Evolutionary conservation across 1,140 invertebrate species (phyloP).

Genomic region (Drosophila leontia): DNA sequence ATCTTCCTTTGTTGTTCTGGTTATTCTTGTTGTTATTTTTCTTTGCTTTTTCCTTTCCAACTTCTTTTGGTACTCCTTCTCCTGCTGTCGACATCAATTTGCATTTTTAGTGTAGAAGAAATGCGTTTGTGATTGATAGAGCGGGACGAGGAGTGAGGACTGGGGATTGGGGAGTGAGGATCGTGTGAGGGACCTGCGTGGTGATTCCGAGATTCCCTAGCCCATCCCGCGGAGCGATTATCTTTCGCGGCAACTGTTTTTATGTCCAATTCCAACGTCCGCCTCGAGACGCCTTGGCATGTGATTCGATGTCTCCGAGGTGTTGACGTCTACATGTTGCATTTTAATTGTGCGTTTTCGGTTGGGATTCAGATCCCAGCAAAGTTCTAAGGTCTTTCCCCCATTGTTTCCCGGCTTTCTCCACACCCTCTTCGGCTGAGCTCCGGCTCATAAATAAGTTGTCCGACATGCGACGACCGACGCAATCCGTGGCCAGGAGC

Average conservation of each 20-base stretch:
- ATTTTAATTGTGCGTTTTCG: conserved; percentile 77
- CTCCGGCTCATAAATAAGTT: conserved; percentile 74
- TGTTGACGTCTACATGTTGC: conserved; percentile 81
- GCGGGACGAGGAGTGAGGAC: conserved; percentile 8
- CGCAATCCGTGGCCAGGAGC: conserved; percentile 50
- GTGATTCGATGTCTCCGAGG: conserved; percentile 61
- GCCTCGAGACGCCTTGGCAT: conserved; percentile 80
- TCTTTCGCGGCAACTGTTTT: conserved; percentile 75
- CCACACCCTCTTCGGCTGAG: conserved; percentile 10
- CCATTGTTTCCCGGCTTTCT: conserved; percentile 1
- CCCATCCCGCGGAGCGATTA: conserved; percentile 55
- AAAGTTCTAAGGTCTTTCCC: conserved; percentile 32
- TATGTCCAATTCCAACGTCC: conserved; percentile 82
- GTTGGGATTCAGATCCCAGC: conserved; percentile 17
- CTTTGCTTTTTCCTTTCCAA: conserved; percentile 17
- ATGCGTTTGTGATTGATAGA: conserved; percentile 76
- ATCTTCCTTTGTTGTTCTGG: conserved; percentile 14
- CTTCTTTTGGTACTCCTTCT: conserved; percentile 10
- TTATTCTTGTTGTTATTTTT: conserved; percentile 44
- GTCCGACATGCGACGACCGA: conserved; percentile 67
- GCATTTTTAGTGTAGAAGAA: conserved; percentile 73
- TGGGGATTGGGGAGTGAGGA: neutral
- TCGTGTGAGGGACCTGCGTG: conserved; percentile 32
- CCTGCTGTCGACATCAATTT: conserved; percentile 61
- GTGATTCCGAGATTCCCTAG: conserved; percentile 46